phyloP scores from a whole-genome alignment of 2,888 invertebrate genomes.

The Keiferia lycopersicella region DNA sequence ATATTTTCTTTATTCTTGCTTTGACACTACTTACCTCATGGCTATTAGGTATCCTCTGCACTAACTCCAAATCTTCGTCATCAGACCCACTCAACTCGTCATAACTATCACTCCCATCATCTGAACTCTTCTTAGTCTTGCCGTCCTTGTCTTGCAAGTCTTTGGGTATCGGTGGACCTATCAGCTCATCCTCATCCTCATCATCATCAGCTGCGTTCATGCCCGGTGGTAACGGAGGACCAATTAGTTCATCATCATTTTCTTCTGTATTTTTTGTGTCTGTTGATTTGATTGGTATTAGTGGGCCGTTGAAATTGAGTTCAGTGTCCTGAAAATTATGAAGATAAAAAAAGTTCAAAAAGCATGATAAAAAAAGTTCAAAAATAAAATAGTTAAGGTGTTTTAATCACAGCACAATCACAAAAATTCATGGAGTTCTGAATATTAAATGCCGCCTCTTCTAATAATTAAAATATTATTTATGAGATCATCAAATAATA shows the following conservation, averaged over 20 bases:
- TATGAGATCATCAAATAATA: too few species aligned
- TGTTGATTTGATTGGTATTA: neutral
- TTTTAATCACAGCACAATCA: too few species aligned
- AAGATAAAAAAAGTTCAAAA: neutral
- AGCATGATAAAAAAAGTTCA: too few species aligned
- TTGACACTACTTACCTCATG: slow-evolving; percentile 90
- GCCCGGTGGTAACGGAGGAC: slow-evolving; percentile 79
- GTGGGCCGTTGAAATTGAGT: neutral
- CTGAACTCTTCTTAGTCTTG: slow-evolving; percentile 35
- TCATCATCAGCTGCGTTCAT: neutral
- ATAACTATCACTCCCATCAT: slow-evolving; percentile 55
- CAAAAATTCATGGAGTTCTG: too few species aligned
- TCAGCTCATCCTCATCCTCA: slow-evolving; percentile 39
- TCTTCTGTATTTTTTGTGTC: neutral
- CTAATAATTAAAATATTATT: too few species aligned
- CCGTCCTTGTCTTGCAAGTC: neutral
- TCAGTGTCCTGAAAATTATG: neutral
- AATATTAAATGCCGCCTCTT: too few species aligned
- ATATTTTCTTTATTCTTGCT: too few species aligned
- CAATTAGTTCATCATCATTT: slow-evolving; percentile 81
- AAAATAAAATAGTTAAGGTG: too few species aligned
- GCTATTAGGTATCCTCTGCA: slow-evolving; percentile 85
- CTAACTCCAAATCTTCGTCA: slow-evolving; percentile 71
- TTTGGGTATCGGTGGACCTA: slow-evolving; percentile 54
- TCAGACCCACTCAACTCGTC: slow-evolving; percentile 76